Evolutionary conservation across 2,888 invertebrate genomes (phyloP), one percentile per base, ranked within the genome.

Genomic region (Neoascia interrupta): DNA sequence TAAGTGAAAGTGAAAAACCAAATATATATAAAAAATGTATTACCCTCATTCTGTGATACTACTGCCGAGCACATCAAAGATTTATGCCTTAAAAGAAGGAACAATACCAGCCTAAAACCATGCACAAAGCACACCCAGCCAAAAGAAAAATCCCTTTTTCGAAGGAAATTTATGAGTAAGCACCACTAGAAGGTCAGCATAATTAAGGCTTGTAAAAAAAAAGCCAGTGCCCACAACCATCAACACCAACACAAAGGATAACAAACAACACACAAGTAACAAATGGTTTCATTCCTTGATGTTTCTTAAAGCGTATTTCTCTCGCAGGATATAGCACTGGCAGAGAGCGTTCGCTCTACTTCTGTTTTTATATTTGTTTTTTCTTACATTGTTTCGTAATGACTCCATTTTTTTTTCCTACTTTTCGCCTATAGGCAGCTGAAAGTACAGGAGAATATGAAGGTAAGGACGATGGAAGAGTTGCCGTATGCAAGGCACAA

Each of bases 341-440:
- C 34, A 41, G 10, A 41, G 28, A 51, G 39, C 19, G 31, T 19
- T 63, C 47, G 11, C 39, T 49, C 53, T 11, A 45, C 18, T 28
- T 18, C 3, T 51, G 13, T 26, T 8, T 18, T 18, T 23, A 21
- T 23, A 6, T 6, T 16, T 15, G 18, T 28, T 34, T 23, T 13
- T 26, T 6, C 43, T 31, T 3, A 21, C 81, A 81, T 61, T 81
- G 87, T 45, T 84, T 82, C 81, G 84, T 84, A 85, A 85, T 85
- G 58, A 87, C 37, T 70, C 63, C 37, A 11, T 47, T 13, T 49
- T 15, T 45, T 61, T 26, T 41, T 15, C n/a, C n/a, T n/a, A n/a
- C n/a, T n/a, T n/a, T 26, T n/a, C 15, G 31, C 60, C 74, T 47
- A 4, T 23, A 15, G 74, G 61, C 34, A 54, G 41, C 45, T 51